Percentiles rank a stretch among this genome's conserved stretches.
Conservation (phyloP, 92 coral and sea anemone genomes). For the Epizoanthus rinbou region DNA sequence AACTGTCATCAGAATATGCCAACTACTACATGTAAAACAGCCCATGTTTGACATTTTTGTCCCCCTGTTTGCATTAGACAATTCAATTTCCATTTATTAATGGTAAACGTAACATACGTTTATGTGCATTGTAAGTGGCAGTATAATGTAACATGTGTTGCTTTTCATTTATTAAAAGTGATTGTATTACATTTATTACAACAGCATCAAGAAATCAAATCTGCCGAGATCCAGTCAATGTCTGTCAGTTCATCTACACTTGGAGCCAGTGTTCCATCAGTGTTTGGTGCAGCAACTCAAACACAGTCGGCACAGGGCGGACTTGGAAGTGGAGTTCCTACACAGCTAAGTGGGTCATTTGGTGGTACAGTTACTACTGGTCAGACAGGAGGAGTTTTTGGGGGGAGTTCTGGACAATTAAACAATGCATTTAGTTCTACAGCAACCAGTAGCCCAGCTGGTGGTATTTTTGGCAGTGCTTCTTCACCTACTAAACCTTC, state of each 20-base stretch:
- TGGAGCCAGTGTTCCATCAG: constrained; percentile 28
- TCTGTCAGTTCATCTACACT: constrained; percentile 5
- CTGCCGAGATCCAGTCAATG: constrained; percentile 35
- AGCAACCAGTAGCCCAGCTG: constrained; percentile 25
- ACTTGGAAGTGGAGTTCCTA: not conserved
- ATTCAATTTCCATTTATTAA: too few species aligned
- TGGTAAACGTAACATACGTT: too few species aligned
- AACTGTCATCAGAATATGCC: not conserved
- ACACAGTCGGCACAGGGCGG: not conserved
- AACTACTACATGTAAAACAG: not conserved
- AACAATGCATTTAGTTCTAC: constrained; percentile 20
- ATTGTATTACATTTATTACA: not conserved
- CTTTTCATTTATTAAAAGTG: not conserved
- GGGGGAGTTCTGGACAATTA: constrained; percentile 7
- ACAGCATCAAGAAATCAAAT: constrained; percentile 47
- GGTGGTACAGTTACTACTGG: constrained; percentile 5
- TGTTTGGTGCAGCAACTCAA: constrained; percentile 24
- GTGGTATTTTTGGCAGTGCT: constrained; percentile 51
- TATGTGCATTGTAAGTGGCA: not conserved
- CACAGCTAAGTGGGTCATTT: constrained; percentile 26
- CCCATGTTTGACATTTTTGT: not conserved
- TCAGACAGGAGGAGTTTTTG: constrained; percentile 41
- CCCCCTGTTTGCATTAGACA: not conserved
- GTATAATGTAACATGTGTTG: not conserved
- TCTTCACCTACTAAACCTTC: constrained; percentile 35